Conservation (phyloP, 2,113 vertebrate genomes). For the Tychaedon coryphoeus region DNA sequence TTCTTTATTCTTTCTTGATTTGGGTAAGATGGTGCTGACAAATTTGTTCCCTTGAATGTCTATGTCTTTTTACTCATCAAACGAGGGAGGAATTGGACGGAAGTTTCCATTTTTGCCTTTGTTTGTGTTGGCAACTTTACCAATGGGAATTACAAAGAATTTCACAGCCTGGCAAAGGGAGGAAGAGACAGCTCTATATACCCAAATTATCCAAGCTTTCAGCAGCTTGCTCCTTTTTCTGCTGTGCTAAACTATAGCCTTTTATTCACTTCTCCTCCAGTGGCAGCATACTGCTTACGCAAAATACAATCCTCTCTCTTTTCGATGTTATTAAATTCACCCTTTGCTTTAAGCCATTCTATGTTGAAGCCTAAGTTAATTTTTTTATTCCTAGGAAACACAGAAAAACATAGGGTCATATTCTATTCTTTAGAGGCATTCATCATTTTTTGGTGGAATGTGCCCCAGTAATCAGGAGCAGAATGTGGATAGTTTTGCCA, state of each 20-base stretch:
- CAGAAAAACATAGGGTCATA: not conserved
- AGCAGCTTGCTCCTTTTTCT: constrained; percentile 25
- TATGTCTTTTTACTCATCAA: not conserved
- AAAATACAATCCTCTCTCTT: not conserved
- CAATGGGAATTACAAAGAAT: constrained; percentile 56
- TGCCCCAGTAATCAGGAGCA: not conserved
- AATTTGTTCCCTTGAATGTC: not conserved
- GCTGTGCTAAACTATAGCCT: not conserved
- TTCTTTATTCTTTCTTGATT: not conserved
- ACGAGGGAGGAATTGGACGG: not conserved
- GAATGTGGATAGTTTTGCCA: not conserved
- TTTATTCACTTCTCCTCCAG: constrained; percentile 15
- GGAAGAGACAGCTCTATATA: constrained; percentile 53
- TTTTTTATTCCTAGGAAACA: not conserved
- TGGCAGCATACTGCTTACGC: not conserved
- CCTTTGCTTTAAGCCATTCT: not conserved
- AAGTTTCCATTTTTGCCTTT: constrained; percentile 15
- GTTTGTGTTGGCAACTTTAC: constrained; percentile 42
- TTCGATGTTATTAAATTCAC: not conserved
- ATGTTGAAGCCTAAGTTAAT: not conserved
- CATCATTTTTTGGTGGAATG: not conserved
- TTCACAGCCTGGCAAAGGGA: constrained; percentile 50
- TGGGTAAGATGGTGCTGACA: not conserved
- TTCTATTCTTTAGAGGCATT: not conserved
- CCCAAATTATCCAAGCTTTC: constrained; percentile 47